Base-by-base conservation (phyloP, 2,888 invertebrate genomes). In the Camponotus fellah region DNA sequence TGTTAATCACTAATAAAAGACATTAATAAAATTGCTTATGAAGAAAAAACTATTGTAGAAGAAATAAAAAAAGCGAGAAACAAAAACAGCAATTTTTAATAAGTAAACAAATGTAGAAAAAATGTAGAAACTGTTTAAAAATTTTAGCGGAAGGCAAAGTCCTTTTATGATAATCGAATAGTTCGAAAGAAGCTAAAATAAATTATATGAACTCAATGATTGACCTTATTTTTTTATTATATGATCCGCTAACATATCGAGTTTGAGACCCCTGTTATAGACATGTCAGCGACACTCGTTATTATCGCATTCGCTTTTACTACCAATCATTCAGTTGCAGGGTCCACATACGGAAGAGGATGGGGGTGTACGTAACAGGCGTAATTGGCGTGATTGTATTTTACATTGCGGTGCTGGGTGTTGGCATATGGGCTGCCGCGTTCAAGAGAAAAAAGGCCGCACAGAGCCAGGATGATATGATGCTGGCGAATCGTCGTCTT, bases 401-500 rank as follows among this genome's bases (percentile, higher is more conserved):
- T 94, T 97, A 97, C 94, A 92, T 96, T 69, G 94, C 96, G 83
- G 96, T 97, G 86, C 95, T 97, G 81, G 94, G 95, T 21, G 96
- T 97, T 43, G 97, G 97, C 65, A 95, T 97, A 71, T 97, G 97
- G 97, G 93, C 94, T 12, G 93, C 92, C 17, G 92, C 93, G 17
- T 86, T 90, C 37, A 92, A 91, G 81, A 92, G 89, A 72, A 92
- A 91, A 66, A 95, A 96, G 85, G 97, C 96, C 93, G 95, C 96
- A 87, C 94, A 93, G 53, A 95, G 96, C 88, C 96, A 96, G 79
- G 97, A 97, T 91, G 96, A 96, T 90, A 96, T 97, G 88, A 97
- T 97, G 96, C 92, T 97, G 88, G 97, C 97, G 3, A 97, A 97
- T 53, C 94, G 97, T 82, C 96, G 96, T 91, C 96, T 97, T 84